Evolutionary conservation across 2,888 invertebrate genomes (phyloP).

Genomic region (Galeopsomyia nigrocyanea): DNA sequence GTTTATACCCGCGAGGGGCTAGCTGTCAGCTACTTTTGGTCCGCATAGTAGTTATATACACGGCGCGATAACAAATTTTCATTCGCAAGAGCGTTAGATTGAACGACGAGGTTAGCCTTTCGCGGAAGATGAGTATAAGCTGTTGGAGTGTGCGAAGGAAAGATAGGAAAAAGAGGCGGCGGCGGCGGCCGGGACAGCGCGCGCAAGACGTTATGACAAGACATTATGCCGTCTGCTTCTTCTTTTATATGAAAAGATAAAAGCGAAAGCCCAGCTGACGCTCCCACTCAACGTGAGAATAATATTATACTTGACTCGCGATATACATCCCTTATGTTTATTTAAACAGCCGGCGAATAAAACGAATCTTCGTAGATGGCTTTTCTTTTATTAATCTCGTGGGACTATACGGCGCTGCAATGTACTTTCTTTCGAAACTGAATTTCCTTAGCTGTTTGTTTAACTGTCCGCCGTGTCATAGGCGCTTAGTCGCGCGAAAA

Average conservation of each 20-base stretch:
- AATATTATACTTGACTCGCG: not conserved
- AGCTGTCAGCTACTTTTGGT: too few species aligned
- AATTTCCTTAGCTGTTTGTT: too few species aligned
- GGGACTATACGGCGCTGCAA: too few species aligned
- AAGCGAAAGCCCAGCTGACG: constrained; percentile 31
- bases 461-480: too few species aligned
- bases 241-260: constrained; percentile 20
- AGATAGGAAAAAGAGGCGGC: not conserved
- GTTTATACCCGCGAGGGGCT: not conserved
- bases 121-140: not conserved
- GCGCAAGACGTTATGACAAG: constrained; percentile 16
- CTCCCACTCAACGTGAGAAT: constrained; percentile 18
- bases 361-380: constrained; percentile 3
- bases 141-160: not conserved
- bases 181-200: not conserved
- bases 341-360: not conserved
- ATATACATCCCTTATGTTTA: constrained; percentile 1
- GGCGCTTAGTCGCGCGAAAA: too few species aligned
- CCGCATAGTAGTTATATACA: too few species aligned
- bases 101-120: too few species aligned
- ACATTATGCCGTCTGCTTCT: constrained; percentile 24
- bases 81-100: too few species aligned
- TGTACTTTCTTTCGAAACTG: too few species aligned
- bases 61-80: too few species aligned
- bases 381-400: too few species aligned